Evolutionary conservation across 1,140 invertebrate species (phyloP).

Genomic region (Sycophila sp.): DNA sequence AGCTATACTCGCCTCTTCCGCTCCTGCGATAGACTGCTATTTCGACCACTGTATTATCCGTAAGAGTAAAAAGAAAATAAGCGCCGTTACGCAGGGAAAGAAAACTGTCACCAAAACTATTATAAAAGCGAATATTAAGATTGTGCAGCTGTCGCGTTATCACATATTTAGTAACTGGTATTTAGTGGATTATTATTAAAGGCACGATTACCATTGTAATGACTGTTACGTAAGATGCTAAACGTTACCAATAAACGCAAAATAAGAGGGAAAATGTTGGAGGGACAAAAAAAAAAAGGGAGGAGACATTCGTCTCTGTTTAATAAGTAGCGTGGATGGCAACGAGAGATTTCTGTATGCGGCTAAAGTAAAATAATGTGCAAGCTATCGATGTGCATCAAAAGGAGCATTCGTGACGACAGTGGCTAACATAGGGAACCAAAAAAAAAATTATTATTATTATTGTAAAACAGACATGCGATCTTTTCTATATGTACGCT

Average conservation of each 20-base stretch:
- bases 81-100: background rate
- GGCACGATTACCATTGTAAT: conserved; percentile 17
- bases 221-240: conserved; percentile 32
- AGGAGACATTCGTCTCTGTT: conserved; percentile 16
- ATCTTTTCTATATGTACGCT: conserved; percentile 24
- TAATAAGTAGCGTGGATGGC: conserved; percentile 22
- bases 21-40: background rate
- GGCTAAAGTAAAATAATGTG: background rate
- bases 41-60: background rate
- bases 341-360: conserved; percentile 27
- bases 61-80: conserved; percentile 11
- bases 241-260: conserved; percentile 35
- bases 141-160: conserved; percentile 19
- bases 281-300: conserved; percentile 2
- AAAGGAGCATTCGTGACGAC: conserved; percentile 7
- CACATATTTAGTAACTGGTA: conserved; percentile 31
- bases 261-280: background rate
- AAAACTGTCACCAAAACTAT: too few species aligned
- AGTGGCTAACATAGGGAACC: background rate
- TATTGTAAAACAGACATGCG: background rate
- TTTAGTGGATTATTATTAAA: conserved; percentile 29
- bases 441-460: too few species aligned
- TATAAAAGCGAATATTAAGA: conserved; percentile 4
- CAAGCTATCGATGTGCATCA: background rate
- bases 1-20: conserved; percentile 1